Conservation (phyloP, 2,113 vertebrate species). For the Leptocoma aspasia region DNA sequence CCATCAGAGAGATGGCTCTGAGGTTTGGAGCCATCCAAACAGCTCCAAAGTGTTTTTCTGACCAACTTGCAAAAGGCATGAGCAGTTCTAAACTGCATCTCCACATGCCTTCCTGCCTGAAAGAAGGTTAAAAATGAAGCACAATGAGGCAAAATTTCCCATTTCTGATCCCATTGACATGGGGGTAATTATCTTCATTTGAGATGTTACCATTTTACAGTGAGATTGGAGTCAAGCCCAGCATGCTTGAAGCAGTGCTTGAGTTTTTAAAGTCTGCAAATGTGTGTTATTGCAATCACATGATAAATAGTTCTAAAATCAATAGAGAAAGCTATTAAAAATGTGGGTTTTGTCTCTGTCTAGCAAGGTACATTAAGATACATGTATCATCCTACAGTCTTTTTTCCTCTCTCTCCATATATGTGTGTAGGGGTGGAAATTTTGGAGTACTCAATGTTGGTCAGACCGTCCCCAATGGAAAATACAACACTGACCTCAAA, state of each 20-base stretch:
- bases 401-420: not conserved
- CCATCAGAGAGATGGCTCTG: too few species aligned
- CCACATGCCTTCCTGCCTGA: fast-evolving
- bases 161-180: not conserved
- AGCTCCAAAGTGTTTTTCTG: not conserved
- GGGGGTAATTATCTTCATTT: not conserved
- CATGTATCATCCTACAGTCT: not conserved
- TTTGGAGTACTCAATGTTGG: not conserved
- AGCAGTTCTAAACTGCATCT: not conserved
- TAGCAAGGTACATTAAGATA: constrained; percentile 29
- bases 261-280: not conserved
- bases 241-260: not conserved
- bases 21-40: too few species aligned
- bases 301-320: constrained; percentile 43
- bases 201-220: not conserved
- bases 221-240: not conserved
- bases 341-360: constrained; percentile 52
- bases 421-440: not conserved
- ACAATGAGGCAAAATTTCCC: not conserved
- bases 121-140: not conserved
- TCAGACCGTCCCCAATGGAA: constrained; percentile 34
- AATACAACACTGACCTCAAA: constrained; percentile 35
- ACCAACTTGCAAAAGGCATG: not conserved
- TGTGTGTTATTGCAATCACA: not conserved
- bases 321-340: constrained; percentile 55